These are phyloP conservation scores for Hippoglossus hippoglossus DNA, from an alignment of 2,797 vertebrate species.

Conservation along the genomic window DNA sequence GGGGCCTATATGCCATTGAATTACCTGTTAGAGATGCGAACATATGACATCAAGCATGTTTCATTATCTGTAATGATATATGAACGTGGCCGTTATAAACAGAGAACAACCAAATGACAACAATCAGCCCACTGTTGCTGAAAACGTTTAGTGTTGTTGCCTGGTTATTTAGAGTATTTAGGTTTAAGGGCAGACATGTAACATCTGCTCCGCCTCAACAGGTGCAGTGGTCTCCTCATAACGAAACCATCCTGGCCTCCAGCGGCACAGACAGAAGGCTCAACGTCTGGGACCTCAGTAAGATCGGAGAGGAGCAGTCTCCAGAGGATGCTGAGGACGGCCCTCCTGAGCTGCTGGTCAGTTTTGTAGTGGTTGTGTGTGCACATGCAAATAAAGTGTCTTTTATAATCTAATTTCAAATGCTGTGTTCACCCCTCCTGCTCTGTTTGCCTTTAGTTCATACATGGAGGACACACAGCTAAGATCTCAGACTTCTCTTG, in stretches of 20 bases:
- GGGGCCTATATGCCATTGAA: too few relatives aligned
- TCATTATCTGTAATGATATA: too few relatives aligned
- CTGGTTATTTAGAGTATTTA: too few relatives aligned
- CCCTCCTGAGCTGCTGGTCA: constrained; percentile 95
- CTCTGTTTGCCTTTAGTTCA: constrained; percentile 84
- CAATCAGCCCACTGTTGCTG: too few relatives aligned
- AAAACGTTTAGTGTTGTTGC: too few relatives aligned
- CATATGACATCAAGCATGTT: too few relatives aligned
- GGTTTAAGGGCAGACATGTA: too few relatives aligned
- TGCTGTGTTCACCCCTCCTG: neutral
- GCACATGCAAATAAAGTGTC: neutral
- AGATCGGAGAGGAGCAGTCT: constrained; percentile 98
- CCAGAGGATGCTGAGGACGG: constrained; percentile 98
- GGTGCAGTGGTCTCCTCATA: constrained; percentile 99
- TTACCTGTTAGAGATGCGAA: too few relatives aligned
- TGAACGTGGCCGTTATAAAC: too few relatives aligned
- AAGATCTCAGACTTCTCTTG: constrained; percentile 98
- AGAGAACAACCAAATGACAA: too few relatives aligned
- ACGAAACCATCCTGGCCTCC: constrained; percentile 97
- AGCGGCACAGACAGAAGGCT: constrained; percentile 96
- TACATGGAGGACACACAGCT: constrained; percentile 95
- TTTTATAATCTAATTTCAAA: neutral
- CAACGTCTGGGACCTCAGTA: constrained; percentile 99
- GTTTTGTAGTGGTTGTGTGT: constrained; percentile 37
- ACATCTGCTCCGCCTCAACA: constrained; percentile 51